A percentile compares a stretch with the other conserved stretches of the same genome.
These are phyloP conservation scores for Melospiza melodia DNA, from an alignment of 2,113 vertebrate genomes.

Conservation along the genomic window DNA sequence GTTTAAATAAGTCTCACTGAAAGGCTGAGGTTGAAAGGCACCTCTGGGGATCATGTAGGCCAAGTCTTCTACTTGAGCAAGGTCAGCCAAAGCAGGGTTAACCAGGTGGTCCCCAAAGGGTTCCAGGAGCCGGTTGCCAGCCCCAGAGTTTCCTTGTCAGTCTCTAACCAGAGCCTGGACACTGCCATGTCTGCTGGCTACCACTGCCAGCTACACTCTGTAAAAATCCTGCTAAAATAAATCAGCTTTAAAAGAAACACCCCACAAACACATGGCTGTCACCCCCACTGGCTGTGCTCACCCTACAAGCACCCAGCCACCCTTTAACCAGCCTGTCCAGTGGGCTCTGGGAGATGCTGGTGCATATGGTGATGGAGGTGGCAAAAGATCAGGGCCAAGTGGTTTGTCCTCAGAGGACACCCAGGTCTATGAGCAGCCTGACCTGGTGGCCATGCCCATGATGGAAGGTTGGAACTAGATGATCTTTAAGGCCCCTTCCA, in stretches of 20 bases:
- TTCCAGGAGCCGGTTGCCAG: neutral
- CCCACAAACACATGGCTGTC: accelerated
- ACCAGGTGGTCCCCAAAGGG: neutral
- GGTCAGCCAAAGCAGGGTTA: neutral
- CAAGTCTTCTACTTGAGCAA: neutral
- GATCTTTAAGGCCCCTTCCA: too few relatives aligned
- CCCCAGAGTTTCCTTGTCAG: neutral
- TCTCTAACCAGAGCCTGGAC: neutral
- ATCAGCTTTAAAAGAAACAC: neutral
- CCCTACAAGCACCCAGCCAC: neutral
- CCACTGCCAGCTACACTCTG: accelerated
- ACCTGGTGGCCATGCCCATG: too few relatives aligned
- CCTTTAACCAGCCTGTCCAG: neutral
- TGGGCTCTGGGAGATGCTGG: neutral
- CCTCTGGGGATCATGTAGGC: neutral
- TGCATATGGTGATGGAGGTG: accelerated
- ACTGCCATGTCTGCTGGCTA: neutral
- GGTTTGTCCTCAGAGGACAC: too few relatives aligned
- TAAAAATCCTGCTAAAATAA: neutral
- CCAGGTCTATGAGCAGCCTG: too few relatives aligned
- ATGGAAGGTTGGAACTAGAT: too few relatives aligned
- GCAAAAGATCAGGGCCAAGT: neutral
- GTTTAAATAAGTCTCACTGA: neutral
- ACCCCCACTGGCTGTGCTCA: neutral
- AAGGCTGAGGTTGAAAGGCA: neutral